A percentile compares a stretch with the other conserved stretches of the same genome.
These are phyloP conservation scores for Cettia cetti DNA, from an alignment of 2,113 vertebrate species.

Conservation along the genomic window DNA sequence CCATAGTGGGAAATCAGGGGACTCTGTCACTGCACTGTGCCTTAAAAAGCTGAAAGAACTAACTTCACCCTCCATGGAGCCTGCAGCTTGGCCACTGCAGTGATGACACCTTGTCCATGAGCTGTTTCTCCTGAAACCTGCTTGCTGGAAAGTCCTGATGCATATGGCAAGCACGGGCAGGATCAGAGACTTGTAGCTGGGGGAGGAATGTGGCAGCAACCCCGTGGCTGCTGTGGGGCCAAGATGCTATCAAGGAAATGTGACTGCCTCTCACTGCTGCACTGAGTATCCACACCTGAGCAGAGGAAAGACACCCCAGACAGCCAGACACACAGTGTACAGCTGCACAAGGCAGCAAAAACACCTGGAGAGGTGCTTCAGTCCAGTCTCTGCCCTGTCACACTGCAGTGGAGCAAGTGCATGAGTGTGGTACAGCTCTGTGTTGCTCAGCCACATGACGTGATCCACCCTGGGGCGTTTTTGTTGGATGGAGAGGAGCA, in stretches of 20 bases:
- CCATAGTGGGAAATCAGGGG: neutral
- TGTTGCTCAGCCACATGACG: neutral
- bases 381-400: neutral
- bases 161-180: neutral
- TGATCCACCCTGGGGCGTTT: neutral
- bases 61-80: rapidly evolving
- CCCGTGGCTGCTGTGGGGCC: neutral
- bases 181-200: neutral
- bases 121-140: neutral
- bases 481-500: neutral
- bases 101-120: rapidly evolving
- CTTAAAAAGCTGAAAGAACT: neutral
- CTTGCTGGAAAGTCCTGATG: neutral
- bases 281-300: neutral
- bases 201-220: neutral
- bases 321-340: neutral
- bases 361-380: neutral
- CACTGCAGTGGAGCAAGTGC: rapidly evolving
- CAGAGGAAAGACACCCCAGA: neutral
- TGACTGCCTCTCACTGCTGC: neutral
- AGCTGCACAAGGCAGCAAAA: neutral
- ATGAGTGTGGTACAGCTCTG: neutral
- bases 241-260: neutral
- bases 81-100: rapidly evolving
- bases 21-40: neutral